phyloP scores from a whole-genome alignment of 2,888 invertebrate species.

The Chydorus sphaericus region DNA sequence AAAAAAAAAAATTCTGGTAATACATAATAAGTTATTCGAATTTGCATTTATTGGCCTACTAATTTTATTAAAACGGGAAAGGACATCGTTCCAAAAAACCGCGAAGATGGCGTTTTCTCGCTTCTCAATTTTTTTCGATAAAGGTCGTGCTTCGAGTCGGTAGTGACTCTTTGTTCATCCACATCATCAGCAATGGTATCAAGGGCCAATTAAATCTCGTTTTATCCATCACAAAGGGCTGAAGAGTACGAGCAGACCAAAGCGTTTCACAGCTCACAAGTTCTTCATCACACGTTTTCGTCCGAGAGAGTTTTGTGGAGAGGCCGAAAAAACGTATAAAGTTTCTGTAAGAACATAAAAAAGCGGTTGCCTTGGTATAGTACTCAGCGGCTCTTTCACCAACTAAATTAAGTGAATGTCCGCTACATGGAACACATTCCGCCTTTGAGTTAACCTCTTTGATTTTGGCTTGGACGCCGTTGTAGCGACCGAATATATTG shows the following conservation, averaged over 20 bases:
- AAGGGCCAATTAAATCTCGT: background rate
- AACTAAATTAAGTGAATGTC: constrained; percentile 19
- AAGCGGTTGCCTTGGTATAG: background rate
- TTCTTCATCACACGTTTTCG: background rate
- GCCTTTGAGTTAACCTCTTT: constrained; percentile 18
- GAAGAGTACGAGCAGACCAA: background rate
- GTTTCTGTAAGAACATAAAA: background rate
- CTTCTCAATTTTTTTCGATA: background rate
- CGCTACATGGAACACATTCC: constrained; percentile 19
- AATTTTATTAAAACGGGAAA: background rate
- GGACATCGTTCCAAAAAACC: constrained; percentile 3
- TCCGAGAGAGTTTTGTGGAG: background rate
- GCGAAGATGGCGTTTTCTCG: constrained; percentile 1
- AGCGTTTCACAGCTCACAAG: background rate
- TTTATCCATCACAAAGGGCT: background rate
- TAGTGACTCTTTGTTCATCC: background rate
- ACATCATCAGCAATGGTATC: background rate
- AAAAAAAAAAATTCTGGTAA: too few species aligned
- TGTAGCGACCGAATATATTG: constrained; percentile 19
- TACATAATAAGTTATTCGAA: background rate
- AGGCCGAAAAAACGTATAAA: background rate
- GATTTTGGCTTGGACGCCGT: constrained; percentile 17
- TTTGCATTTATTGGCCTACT: background rate
- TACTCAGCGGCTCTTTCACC: constrained; percentile 17
- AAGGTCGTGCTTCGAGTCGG: background rate